A percentile compares a stretch with the other conserved stretches of the same genome.
phyloP scores from a whole-genome alignment of 2,797 vertebrate species.

The Eutrigla gurnardus region DNA sequence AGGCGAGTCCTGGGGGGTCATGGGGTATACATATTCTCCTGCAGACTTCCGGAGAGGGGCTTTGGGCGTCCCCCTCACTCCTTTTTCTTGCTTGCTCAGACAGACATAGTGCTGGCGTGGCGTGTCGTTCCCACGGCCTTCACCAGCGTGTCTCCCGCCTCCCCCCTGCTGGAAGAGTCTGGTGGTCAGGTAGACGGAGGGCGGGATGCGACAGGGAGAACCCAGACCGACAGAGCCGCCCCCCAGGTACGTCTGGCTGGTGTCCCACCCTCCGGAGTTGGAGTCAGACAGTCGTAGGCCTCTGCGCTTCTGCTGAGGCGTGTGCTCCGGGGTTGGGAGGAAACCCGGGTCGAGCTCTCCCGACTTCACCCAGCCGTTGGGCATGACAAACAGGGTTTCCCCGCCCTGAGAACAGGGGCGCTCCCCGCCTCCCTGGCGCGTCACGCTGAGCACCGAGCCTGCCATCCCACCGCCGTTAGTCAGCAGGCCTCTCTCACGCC shows the following conservation, averaged over 20 bases:
- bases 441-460: slow-evolving; percentile 93
- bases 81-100: slow-evolving; percentile 83
- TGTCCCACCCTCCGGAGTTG: slow-evolving; percentile 90
- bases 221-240: slow-evolving; percentile 83
- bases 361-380: slow-evolving; percentile 94
- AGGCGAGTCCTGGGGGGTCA: slow-evolving; percentile 92
- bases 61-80: slow-evolving; percentile 77
- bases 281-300: slow-evolving; percentile 85
- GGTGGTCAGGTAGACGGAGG: slow-evolving; percentile 88
- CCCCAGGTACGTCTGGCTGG: slow-evolving; percentile 91
- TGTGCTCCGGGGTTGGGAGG: slow-evolving; percentile 96
- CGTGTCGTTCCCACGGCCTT: slow-evolving; percentile 73
- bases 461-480: slow-evolving; percentile 87
- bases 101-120: slow-evolving; percentile 89
- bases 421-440: slow-evolving; percentile 84
- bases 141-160: slow-evolving; percentile 74
- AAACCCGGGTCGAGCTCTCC: slow-evolving; percentile 93
- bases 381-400: slow-evolving; percentile 93
- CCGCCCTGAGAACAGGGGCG: slow-evolving; percentile 83
- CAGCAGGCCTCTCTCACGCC: slow-evolving; percentile 90
- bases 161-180: slow-evolving; percentile 84
- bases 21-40: slow-evolving; percentile 89
- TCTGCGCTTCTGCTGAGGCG: slow-evolving; percentile 92
- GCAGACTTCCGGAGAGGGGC: slow-evolving; percentile 86
- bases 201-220: slow-evolving; percentile 86